These are phyloP conservation scores for Alethe castanea DNA, from an alignment of 2,113 vertebrate genomes.

Conservation along the genomic window DNA sequence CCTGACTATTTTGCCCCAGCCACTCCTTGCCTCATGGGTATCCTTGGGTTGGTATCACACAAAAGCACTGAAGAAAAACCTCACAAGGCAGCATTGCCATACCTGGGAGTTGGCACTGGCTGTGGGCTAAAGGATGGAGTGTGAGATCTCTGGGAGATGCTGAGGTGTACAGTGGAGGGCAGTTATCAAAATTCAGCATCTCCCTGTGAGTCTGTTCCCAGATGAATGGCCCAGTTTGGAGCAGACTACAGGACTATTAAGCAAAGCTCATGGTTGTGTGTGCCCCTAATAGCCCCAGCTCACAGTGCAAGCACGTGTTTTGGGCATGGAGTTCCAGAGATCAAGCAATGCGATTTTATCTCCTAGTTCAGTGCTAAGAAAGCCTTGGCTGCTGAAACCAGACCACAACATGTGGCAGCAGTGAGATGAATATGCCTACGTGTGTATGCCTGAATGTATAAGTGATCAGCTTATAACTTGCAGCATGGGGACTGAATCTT, in stretches of 20 bases:
- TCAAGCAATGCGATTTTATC: neutral
- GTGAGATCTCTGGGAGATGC: neutral
- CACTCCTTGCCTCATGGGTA: neutral
- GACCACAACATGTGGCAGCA: neutral
- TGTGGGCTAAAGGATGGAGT: neutral
- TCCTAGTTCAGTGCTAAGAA: neutral
- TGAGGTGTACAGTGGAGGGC: fast-evolving
- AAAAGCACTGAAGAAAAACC: neutral
- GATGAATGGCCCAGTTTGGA: neutral
- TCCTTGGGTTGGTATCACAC: neutral
- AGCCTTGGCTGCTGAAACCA: neutral
- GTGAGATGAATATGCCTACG: neutral
- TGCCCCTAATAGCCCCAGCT: neutral
- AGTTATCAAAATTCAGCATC: neutral
- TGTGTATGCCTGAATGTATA: neutral
- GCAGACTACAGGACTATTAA: neutral
- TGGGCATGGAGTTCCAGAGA: neutral
- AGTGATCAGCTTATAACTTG: neutral
- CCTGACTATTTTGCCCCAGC: neutral
- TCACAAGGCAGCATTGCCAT: fast-evolving
- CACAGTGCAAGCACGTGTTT: neutral
- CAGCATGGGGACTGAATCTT: neutral
- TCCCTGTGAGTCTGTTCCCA: neutral
- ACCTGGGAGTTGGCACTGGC: neutral
- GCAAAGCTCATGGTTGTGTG: neutral